These are phyloP conservation scores for Unio pictorum DNA, from an alignment of 2,888 invertebrate species.

Conservation along the genomic window DNA sequence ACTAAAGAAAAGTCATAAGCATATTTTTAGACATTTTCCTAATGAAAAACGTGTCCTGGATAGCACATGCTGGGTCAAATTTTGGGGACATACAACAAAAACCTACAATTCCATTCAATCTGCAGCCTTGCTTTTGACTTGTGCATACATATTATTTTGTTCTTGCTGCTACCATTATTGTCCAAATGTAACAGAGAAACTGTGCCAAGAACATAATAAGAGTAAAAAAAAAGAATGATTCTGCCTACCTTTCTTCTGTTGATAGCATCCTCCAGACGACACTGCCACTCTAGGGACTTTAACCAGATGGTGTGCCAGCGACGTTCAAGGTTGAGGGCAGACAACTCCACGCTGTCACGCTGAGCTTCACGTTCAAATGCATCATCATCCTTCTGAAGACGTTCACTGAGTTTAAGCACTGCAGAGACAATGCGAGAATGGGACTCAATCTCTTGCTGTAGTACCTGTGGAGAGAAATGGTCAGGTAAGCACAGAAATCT, in stretches of 20 bases:
- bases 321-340: conserved; percentile 83
- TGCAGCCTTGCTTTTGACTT: too few relatives aligned
- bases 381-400: conserved; percentile 53
- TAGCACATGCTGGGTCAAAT: too few relatives aligned
- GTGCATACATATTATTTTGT: too few relatives aligned
- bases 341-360: conserved; percentile 70
- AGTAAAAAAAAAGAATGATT: background rate
- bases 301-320: conserved; percentile 93
- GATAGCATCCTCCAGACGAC: conserved; percentile 82
- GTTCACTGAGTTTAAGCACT: conserved; percentile 70
- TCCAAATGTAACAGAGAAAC: background rate
- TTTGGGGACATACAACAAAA: too few relatives aligned
- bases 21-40: too few relatives aligned
- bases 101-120: too few relatives aligned
- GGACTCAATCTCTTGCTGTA: conserved; percentile 93
- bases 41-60: too few relatives aligned
- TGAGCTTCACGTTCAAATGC: conserved; percentile 31
- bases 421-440: conserved; percentile 73
- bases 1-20: too few relatives aligned
- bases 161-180: too few relatives aligned
- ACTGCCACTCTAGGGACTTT: conserved; percentile 92
- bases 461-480: conserved; percentile 78
- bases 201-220: background rate
- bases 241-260: conserved; percentile 53
- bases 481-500: too few relatives aligned